Evolutionary conservation across 2,888 invertebrate genomes (phyloP), one percentile per base, ranked within the genome.

Genomic region (Silvanus unidentatus): DNA sequence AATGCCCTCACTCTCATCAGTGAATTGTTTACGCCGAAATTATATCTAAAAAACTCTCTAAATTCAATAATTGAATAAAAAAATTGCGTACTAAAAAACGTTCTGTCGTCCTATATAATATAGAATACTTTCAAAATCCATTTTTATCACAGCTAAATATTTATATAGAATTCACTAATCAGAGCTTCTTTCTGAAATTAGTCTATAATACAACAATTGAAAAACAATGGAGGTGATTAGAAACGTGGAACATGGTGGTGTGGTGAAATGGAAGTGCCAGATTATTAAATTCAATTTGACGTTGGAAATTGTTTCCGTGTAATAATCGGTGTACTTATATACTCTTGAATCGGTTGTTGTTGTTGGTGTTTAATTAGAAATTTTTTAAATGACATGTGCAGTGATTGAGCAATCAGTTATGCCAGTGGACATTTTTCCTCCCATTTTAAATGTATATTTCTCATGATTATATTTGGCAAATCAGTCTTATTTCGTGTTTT

Each of bases 341-440:
- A 32, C 5, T 32, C n/a, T 32, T 5, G 5, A 11, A 12, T 32
- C 32, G 6, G 32, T 11, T 32, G 32, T 32, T 32, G 32, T 22
- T 22, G 32, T 3, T 32, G 32, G 28, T 28, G 28, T 28, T 32
- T 32, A 32, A 11, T 32, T 5, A n/a, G 12, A n/a, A n/a, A n/a
- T n/a, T n/a, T n/a, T n/a, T 11, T 32, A 32, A 32, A 11, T 32
- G 32, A 11, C 6, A 37, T 37, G 37, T 16, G 37, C 37, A n/a
- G 61, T 56, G 57, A 57, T 58, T 63, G 63, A 63, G 63, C 63
- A 63, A 54, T 55, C 45, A 48, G 54, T 60, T 50, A 57, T 56
- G 60, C 61, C 62, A 55, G 56, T 55, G 53, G 52, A 50, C 53
- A 47, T 22, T 8, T 8, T 22, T 22, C 22, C 3, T 22, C 22